Evolutionary conservation across 2,888 invertebrate species (phyloP), one percentile per base, ranked within the genome.

Genomic region (Agonum fuliginosum): DNA sequence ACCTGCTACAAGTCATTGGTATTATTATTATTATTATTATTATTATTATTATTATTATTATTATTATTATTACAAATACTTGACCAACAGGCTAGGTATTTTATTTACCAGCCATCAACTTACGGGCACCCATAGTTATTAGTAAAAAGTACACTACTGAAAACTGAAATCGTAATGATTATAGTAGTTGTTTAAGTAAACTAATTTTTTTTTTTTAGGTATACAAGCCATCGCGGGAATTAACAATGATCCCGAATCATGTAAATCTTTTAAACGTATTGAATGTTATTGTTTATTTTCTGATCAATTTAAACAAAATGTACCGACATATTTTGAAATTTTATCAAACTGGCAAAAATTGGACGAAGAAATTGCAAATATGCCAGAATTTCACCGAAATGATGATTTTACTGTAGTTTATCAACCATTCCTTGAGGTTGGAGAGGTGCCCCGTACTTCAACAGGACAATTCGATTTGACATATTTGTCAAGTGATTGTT

Each of bases 241-340:
- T 1, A 14, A 27, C 17, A 14, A 62, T 19, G 83, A 87, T 80
- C 87, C 88, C 2, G 73, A 82, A 0, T 58, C 84, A 0, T 91
- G 91, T 79, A 79, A 85, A 2, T 24, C 87, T 0, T 84, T 86
- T 0, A 85, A 88, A n/a, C 81, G 83, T 6, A 78, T 89, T 0
- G 89, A 89, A 80, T 92, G 92, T 80, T 88, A 91, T 0, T 92
- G 92, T 79, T 80, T 92, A 34, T 86, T 90, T 80, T 89, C 89
- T 0, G 76, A 83, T 1, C 30, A n/a, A 0, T 30, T 6, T 17
- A 27, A 62, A 62, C 27, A 17, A 30, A 62, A 30, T 6, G 2
- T 1, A 30, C 5, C 27, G 8, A 27, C n/a, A 14, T 62, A 17
- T 17, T 30, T 12, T 62, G 8, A 62, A 5, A 0, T 30, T 5